Percentiles rank a stretch among this genome's conserved stretches.
Evolutionary conservation across 1,140 invertebrate species (phyloP).

Genomic region (Lutraria rhynchaena): DNA sequence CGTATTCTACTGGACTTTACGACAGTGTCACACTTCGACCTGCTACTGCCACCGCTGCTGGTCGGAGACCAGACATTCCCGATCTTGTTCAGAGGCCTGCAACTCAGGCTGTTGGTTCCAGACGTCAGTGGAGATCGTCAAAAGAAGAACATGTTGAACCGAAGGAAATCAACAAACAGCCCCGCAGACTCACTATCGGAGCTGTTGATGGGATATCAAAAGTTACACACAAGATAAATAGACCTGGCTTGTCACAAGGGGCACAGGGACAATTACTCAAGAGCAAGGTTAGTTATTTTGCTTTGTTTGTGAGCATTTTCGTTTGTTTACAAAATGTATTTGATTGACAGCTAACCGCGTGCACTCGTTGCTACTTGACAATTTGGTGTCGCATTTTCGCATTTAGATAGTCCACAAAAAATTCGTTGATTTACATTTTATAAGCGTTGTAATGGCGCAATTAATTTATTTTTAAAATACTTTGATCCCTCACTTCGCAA

Average conservation of each 20-base stretch:
- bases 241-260: conserved; percentile 60
- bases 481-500: too few species aligned
- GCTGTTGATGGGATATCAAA: conserved; percentile 68
- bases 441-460: too few species aligned
- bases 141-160: conserved; percentile 55
- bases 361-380: conserved; percentile 23
- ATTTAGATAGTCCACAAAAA: too few species aligned
- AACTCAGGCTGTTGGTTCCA: conserved; percentile 67
- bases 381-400: background rate
- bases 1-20: conserved; percentile 71
- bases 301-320: background rate
- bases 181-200: conserved; percentile 68
- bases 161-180: conserved; percentile 63
- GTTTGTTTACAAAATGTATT: conserved; percentile 19
- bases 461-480: too few species aligned
- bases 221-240: conserved; percentile 61
- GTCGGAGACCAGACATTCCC: conserved; percentile 26
- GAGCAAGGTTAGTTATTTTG: conserved; percentile 65
- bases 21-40: conserved; percentile 70
- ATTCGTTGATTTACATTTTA: background rate
- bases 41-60: conserved; percentile 65
- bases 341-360: conserved; percentile 50
- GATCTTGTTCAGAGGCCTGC: conserved; percentile 63
- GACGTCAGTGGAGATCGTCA: conserved; percentile 53
- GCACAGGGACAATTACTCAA: conserved; percentile 64